phyloP scores from a whole-genome alignment of 2,113 vertebrate genomes.

The Pluvialis apricaria region DNA sequence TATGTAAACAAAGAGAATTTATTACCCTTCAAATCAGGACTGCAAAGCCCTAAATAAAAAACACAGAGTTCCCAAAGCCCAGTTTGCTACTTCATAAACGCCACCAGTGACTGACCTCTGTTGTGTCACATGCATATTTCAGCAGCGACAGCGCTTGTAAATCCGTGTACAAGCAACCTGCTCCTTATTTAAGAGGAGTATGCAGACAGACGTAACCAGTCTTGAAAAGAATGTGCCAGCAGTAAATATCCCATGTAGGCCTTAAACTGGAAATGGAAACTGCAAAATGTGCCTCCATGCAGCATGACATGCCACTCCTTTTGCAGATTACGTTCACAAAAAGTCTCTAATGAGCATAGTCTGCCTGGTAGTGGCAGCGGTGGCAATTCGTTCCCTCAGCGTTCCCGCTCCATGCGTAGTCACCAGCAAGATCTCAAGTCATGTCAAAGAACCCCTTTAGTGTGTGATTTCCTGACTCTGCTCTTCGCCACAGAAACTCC shows the following conservation, averaged over 20 bases:
- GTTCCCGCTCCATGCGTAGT: not conserved
- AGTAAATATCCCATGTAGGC: not conserved
- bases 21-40: not conserved
- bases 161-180: not conserved
- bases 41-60: not conserved
- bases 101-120: not conserved
- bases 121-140: constrained; percentile 2
- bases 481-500: not conserved
- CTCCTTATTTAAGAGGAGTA: not conserved
- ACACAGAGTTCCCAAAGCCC: not conserved
- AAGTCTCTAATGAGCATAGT: not conserved
- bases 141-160: not conserved
- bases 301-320: not conserved
- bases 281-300: not conserved
- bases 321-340: not conserved
- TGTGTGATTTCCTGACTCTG: not conserved
- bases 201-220: not conserved
- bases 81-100: not conserved
- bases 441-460: not conserved
- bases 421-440: not conserved
- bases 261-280: not conserved
- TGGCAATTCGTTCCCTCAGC: not conserved
- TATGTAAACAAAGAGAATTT: not conserved
- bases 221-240: not conserved
- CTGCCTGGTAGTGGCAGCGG: not conserved